phyloP scores from a whole-genome alignment of 2,888 invertebrate species.

The Xylophagus ater region DNA sequence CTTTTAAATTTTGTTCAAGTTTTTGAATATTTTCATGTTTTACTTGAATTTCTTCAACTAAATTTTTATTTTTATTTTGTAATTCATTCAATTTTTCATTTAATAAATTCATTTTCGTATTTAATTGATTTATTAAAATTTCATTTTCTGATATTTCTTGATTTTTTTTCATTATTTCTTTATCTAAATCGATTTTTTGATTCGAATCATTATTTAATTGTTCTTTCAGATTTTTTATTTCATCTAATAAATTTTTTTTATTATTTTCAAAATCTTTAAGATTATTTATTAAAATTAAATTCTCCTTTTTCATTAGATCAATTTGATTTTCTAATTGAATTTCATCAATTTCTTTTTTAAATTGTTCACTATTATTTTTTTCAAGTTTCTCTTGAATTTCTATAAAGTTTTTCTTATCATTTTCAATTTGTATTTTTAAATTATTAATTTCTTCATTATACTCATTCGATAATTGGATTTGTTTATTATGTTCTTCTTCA shows the following conservation, averaged over 20 bases:
- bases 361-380: neutral
- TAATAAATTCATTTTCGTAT: neutral
- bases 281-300: conserved; percentile 36
- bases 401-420: neutral
- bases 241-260: neutral
- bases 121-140: conserved; percentile 42
- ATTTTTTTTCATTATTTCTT: no score
- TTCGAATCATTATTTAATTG: no score
- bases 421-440: neutral
- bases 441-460: conserved; percentile 18
- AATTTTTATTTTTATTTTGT: neutral
- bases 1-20: no score
- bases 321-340: conserved; percentile 39
- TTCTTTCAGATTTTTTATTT: neutral
- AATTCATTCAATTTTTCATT: neutral
- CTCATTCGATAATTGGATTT: conserved; percentile 23
- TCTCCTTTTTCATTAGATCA: conserved; percentile 37
- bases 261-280: neutral
- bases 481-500: conserved; percentile 24
- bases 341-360: conserved; percentile 27
- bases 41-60: no score
- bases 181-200: no score
- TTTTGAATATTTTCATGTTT: no score
- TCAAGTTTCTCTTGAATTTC: neutral
- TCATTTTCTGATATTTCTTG: no score